Conservation (phyloP, 2,113 vertebrate genomes). For the Lagopus leucura region DNA sequence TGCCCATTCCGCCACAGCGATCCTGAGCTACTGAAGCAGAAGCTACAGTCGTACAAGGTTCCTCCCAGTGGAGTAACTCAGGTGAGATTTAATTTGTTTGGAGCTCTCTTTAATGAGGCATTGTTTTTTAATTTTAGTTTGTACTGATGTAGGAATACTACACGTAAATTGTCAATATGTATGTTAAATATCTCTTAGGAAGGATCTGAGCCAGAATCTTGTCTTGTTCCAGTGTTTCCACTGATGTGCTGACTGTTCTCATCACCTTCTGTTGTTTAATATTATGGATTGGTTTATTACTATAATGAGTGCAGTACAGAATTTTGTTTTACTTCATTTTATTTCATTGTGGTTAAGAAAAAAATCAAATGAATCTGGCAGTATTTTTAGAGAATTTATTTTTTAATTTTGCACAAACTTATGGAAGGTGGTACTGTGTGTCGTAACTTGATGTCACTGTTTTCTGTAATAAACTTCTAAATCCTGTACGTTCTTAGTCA, state of each 20-base stretch:
- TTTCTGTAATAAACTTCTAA: not conserved
- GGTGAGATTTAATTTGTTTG: constrained; percentile 76
- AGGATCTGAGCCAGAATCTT: not conserved
- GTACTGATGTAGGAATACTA: not conserved
- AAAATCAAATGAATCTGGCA: constrained; percentile 41
- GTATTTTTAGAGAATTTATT: constrained; percentile 11
- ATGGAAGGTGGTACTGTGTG: not conserved
- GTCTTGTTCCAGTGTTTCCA: not conserved
- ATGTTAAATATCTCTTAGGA: not conserved
- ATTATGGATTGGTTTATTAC: not conserved
- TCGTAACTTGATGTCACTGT: not conserved
- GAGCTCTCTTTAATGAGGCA: not conserved
- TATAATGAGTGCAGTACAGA: not conserved
- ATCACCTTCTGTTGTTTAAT: not conserved
- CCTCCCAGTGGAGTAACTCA: constrained; percentile 85
- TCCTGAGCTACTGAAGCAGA: constrained; percentile 93
- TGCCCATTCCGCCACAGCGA: constrained; percentile 97
- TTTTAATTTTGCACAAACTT: constrained; percentile 1
- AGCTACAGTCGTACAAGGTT: constrained; percentile 91
- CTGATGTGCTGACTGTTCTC: not conserved
- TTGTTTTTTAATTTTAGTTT: constrained; percentile 17
- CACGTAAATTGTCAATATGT: not conserved
- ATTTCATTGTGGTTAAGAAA: constrained; percentile 3
- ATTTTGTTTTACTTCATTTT: not conserved
- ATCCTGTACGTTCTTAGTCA: not conserved